Conservation (phyloP, 2,113 vertebrate species). For the Oriolus oriolus region DNA sequence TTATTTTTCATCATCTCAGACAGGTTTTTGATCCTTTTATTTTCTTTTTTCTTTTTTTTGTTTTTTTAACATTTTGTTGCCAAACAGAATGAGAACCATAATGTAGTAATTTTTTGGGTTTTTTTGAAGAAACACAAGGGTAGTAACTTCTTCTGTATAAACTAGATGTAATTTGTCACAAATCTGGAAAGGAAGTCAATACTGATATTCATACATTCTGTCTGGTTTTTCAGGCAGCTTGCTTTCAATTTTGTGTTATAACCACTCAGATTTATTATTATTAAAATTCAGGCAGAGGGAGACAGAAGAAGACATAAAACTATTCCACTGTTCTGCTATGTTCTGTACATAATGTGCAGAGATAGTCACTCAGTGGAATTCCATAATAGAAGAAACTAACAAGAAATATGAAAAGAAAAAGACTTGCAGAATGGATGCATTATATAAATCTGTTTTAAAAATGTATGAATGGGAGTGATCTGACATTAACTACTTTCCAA, state of each 20-base stretch:
- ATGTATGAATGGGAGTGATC: background rate
- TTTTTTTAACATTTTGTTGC: background rate
- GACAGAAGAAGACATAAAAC: background rate
- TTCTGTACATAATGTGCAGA: background rate
- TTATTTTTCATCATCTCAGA: background rate
- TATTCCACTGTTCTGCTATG: background rate
- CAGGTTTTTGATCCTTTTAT: background rate
- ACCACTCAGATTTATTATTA: background rate
- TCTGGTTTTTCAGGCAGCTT: background rate
- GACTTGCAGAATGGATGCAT: background rate
- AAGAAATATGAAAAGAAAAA: constrained; percentile 15
- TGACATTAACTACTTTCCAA: background rate
- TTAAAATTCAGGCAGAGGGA: background rate
- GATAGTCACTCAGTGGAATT: background rate
- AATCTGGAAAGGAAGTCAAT: background rate
- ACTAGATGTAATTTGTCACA: background rate
- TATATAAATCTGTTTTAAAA: constrained; percentile 8
- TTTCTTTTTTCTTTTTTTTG: background rate
- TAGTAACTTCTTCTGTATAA: background rate
- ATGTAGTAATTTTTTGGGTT: background rate
- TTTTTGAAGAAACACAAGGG: background rate
- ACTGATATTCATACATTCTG: background rate
- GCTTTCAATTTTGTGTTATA: background rate
- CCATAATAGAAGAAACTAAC: background rate
- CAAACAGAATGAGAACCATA: background rate